Conservation (phyloP, 1,140 invertebrate species). For the Ericerus pela region DNA sequence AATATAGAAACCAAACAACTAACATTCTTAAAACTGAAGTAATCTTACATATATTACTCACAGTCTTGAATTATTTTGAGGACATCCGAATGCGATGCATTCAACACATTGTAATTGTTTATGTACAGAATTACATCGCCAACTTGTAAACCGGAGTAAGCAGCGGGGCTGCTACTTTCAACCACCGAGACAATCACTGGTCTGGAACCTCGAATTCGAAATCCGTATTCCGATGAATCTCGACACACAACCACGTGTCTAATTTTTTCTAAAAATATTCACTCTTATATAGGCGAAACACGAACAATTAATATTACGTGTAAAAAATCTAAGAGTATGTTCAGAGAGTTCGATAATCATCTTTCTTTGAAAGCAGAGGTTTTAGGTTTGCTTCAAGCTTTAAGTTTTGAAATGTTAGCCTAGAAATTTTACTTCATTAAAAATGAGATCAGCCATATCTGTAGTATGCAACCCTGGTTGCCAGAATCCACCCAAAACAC, state of each 20-base stretch:
- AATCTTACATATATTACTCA: constrained; percentile 29
- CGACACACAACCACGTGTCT: constrained; percentile 67
- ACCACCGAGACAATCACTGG: constrained; percentile 91
- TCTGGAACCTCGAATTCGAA: constrained; percentile 86
- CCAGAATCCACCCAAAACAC: too few species aligned
- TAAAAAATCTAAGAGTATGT: too few species aligned
- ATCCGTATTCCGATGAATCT: constrained; percentile 81
- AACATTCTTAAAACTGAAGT: neutral
- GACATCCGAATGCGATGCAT: constrained; percentile 87
- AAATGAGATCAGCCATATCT: too few species aligned
- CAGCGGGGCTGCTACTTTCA: constrained; percentile 77
- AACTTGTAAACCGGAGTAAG: constrained; percentile 76
- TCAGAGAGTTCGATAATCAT: too few species aligned
- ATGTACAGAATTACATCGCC: constrained; percentile 87
- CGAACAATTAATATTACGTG: too few species aligned
- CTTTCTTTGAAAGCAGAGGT: too few species aligned
- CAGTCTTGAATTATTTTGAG: constrained; percentile 80
- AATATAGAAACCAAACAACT: neutral
- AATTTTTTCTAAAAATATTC: constrained; percentile 63
- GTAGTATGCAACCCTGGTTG: too few species aligned
- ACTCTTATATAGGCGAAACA: neutral
- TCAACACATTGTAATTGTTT: constrained; percentile 77
- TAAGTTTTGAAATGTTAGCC: too few species aligned
- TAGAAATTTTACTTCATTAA: too few species aligned
- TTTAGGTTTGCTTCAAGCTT: too few species aligned